Evolutionary conservation across 2,113 vertebrate species (phyloP).

Genomic region (Junco hyemalis): DNA sequence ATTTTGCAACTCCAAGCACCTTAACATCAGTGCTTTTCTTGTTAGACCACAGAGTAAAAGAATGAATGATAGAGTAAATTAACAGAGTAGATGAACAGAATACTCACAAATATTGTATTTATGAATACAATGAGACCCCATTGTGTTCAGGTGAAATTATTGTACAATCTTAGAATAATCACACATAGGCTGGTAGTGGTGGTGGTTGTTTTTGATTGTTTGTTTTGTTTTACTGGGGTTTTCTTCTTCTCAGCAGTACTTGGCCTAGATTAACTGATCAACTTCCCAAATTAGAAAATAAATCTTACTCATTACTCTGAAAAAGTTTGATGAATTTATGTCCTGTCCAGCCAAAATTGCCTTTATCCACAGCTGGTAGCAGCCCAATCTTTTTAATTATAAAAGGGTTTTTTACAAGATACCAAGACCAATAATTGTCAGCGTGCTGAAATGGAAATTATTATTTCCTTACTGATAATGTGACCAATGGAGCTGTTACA

Average conservation of each 20-base stretch:
- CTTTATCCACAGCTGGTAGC: background rate
- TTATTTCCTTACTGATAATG: background rate
- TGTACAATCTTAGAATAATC: background rate
- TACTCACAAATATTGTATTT: background rate
- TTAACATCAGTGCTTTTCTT: background rate
- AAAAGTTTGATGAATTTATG: background rate
- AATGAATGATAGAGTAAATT: background rate
- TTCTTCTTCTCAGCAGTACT: background rate
- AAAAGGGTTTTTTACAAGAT: background rate
- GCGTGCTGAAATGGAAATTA: background rate
- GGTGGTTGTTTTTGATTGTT: background rate
- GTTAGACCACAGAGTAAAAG: background rate
- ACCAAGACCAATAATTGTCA: background rate
- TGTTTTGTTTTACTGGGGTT: background rate
- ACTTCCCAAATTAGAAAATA: background rate
- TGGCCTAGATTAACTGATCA: background rate
- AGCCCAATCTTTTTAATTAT: background rate
- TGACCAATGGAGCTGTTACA: background rate
- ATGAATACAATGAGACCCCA: background rate
- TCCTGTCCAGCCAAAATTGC: background rate
- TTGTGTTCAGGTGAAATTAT: background rate
- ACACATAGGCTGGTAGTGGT: background rate
- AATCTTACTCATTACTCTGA: background rate
- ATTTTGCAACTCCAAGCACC: background rate
- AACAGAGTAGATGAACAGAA: background rate